Percentiles rank a stretch among this genome's conserved stretches.
These are phyloP conservation scores for Myotis vivesi DNA, from an alignment of 2,797 vertebrate species.

Conservation along the genomic window DNA sequence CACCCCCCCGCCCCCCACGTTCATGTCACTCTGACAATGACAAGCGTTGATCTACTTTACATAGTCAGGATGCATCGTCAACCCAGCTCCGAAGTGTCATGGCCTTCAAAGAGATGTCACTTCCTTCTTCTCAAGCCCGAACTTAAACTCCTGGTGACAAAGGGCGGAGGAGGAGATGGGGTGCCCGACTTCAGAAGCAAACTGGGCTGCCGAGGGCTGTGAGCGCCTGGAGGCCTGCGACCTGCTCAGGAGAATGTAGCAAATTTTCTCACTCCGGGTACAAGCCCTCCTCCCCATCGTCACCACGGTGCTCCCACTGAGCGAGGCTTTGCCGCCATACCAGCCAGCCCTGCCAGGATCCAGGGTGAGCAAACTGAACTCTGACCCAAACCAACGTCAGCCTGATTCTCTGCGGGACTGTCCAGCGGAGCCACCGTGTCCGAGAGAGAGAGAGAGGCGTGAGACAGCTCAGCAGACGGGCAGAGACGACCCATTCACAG, in stretches of 20 bases:
- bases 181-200: neutral
- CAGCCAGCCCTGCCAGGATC: neutral
- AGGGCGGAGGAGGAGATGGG: neutral
- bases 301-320: neutral
- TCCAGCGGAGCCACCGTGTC: neutral
- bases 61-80: neutral
- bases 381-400: neutral
- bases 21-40: neutral
- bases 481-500: neutral
- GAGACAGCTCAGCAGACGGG: neutral
- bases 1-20: too few relatives aligned
- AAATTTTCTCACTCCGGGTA: neutral
- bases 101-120: neutral
- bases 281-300: neutral
- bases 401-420: neutral
- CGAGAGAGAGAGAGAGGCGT: neutral
- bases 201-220: neutral
- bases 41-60: neutral
- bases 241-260: neutral
- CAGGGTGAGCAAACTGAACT: conserved; percentile 1
- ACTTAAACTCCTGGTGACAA: neutral
- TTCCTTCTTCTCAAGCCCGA: neutral
- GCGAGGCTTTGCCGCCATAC: neutral
- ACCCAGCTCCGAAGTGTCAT: neutral
- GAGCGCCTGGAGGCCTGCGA: fast-evolving